Percentiles rank a stretch among this genome's conserved stretches.
Evolutionary conservation across 2,888 invertebrate species (phyloP).

Genomic region (Campoletis raptor): DNA sequence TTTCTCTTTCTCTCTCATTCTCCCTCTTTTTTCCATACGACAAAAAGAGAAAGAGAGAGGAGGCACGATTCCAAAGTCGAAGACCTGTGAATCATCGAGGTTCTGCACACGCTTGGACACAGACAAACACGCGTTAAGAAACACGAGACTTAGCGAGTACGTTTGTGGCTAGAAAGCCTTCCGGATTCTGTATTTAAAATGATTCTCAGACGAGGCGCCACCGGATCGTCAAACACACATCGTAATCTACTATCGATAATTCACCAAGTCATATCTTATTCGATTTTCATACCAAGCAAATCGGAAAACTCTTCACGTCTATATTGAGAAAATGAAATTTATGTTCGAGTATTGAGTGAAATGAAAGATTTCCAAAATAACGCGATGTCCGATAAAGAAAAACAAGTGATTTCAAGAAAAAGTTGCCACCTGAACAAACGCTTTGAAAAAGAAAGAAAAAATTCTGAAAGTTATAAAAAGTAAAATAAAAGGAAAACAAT

Average conservation of each 20-base stretch:
- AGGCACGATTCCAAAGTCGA: constrained; percentile 66
- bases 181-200: constrained; percentile 63
- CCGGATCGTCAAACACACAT: constrained; percentile 30
- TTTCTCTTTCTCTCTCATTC: neutral
- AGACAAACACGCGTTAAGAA: neutral
- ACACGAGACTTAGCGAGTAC: constrained; percentile 27
- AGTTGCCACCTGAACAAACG: neutral
- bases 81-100: constrained; percentile 68
- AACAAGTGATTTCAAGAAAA: neutral
- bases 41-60: constrained; percentile 31
- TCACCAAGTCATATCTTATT: neutral
- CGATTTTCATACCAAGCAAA: neutral
- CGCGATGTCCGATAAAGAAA: neutral
- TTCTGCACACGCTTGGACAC: neutral
- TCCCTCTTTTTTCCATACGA: constrained; percentile 14
- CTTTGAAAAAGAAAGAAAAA: neutral
- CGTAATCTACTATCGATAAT: neutral
- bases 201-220: constrained; percentile 47
- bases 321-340: neutral
- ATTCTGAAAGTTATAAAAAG: neutral
- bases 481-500: neutral
- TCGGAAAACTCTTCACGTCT: neutral
- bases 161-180: constrained; percentile 42
- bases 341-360: neutral
- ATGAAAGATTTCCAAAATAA: neutral